Evolutionary conservation across 2,797 vertebrate species (phyloP).

Genomic region (Pygocentrus nattereri): DNA sequence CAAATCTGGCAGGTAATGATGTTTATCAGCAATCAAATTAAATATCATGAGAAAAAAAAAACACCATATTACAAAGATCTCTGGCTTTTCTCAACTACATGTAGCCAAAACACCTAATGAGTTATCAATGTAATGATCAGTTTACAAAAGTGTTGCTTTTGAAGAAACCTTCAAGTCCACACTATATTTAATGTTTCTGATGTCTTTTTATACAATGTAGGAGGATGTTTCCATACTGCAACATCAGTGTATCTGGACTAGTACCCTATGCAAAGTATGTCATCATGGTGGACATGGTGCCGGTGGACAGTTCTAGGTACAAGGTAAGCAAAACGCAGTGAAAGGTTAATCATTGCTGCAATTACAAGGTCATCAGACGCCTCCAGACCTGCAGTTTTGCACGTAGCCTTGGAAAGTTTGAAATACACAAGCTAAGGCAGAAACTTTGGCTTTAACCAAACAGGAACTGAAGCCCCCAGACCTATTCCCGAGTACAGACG

Average conservation of each 20-base stretch:
- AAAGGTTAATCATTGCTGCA: neutral
- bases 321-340: slow-evolving; percentile 80
- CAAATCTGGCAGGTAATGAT: slow-evolving; percentile 86
- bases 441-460: neutral
- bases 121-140: neutral
- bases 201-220: slow-evolving; percentile 68
- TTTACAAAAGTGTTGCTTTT: neutral
- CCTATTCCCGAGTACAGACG: slow-evolving; percentile 58
- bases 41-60: neutral
- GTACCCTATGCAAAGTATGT: slow-evolving; percentile 90
- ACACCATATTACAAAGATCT: too few relatives aligned
- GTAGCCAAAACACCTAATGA: too few relatives aligned
- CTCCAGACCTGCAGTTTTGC: neutral
- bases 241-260: slow-evolving; percentile 86
- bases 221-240: slow-evolving; percentile 94
- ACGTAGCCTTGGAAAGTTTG: neutral
- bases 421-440: too few relatives aligned
- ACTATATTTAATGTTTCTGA: neutral
- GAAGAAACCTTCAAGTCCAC: neutral
- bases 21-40: slow-evolving; percentile 5
- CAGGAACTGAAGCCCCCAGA: slow-evolving; percentile 9
- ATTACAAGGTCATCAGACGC: neutral
- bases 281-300: slow-evolving; percentile 91
- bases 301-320: slow-evolving; percentile 88
- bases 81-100: too few relatives aligned